Evolutionary conservation across 2,113 vertebrate genomes (phyloP), one percentile per base, ranked within the genome.

Genomic region (Syngnathoides biaculeatus): DNA sequence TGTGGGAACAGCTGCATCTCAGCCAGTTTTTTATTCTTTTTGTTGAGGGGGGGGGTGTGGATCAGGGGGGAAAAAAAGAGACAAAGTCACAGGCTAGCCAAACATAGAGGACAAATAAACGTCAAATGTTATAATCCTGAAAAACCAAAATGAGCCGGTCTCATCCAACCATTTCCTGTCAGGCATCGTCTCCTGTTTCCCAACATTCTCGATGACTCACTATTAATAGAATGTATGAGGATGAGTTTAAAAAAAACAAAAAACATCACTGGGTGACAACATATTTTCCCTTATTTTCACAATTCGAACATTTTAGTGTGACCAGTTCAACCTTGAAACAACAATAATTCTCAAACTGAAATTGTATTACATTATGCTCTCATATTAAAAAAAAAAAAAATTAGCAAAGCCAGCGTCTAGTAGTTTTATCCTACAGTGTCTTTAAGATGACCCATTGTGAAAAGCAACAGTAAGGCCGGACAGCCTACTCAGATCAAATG

Each of bases 401-500:
- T n/a, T n/a, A n/a, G 8, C 7, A 38, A 19, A 30, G n/a, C 19
- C 8, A 53, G 19, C 60, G 38, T 26, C 7, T 2, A 2, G 22
- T n/a, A 14, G 56, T 30, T n/a, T 56, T 53, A 58, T 8, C 11
- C 15, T 38, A n/a, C 2, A 38, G n/a, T 53, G 13, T 67, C 65
- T 24, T 75, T 47, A 35, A 20, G 11, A 43, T 45, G 61, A 80
- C 68, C 67, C 79, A 74, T 55, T 63, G 22, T 40, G 38, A 75
- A 61, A 75, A 84, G 85, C 78, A 84, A 82, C 74, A 80, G 82
- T 78, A 75, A 85, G 79, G 77, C 75, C 84, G 75, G 72, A 61
- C 69, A 67, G 59, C 22, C 27, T 52, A 80, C 78, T 12, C 69
- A 68, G 47, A 50, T 39, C 78, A 59, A 58, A 56, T 69, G 68